Conservation (phyloP, 2,113 vertebrate genomes). For the Eleginops maclovinus region DNA sequence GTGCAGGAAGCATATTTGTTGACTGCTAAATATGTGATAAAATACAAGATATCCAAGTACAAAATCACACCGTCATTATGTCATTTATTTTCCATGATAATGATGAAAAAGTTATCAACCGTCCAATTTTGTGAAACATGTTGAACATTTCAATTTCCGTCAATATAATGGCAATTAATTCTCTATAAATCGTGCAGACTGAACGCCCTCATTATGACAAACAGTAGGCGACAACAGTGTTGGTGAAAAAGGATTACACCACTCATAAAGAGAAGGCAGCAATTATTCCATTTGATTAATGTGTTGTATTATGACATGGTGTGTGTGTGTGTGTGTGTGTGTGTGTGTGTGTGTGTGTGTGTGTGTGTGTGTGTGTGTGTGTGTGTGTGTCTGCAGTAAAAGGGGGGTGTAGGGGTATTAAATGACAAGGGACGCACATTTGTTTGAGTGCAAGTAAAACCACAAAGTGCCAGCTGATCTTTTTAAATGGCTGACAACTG, state of each 20-base stretch:
- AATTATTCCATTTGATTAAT: constrained; percentile 24
- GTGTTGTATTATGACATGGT: not conserved
- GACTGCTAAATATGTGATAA: no score
- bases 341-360: not conserved
- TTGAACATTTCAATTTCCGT: no score
- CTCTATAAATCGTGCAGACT: no score
- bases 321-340: not conserved
- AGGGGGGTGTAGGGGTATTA: constrained; percentile 22
- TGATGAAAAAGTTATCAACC: no score
- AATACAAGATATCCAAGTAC: no score
- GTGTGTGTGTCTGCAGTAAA: not conserved
- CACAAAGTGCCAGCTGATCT: constrained; percentile 54
- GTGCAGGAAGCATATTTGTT: no score
- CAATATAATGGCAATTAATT: no score
- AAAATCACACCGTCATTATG: no score
- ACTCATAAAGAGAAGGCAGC: not conserved
- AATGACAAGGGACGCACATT: constrained; percentile 41
- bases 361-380: not conserved
- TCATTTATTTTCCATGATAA: no score
- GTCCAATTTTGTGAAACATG: no score
- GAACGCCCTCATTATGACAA: not conserved
- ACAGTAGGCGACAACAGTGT: not conserved
- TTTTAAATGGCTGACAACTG: constrained; percentile 60
- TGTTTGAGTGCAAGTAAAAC: constrained; percentile 26
- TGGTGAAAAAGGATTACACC: not conserved